These are phyloP conservation scores for Microcaecilia unicolor DNA, from an alignment of 2,797 vertebrate species.

Conservation along the genomic window DNA sequence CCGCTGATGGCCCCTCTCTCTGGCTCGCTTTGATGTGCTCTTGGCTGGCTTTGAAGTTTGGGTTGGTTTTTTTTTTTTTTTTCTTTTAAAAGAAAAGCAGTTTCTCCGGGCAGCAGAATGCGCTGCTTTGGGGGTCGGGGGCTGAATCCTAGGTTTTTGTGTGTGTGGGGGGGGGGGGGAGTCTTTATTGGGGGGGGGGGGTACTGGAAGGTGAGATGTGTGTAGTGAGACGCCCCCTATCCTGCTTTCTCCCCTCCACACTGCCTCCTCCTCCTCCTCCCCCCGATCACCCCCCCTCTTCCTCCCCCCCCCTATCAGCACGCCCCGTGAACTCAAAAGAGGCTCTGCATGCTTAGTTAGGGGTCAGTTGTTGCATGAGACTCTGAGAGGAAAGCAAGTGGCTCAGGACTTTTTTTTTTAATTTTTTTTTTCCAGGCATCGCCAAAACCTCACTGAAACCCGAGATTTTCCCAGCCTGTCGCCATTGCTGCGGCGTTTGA, in stretches of 20 bases:
- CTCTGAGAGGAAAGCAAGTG: constrained; percentile 32
- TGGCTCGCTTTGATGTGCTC: constrained; percentile 70
- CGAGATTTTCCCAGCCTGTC: constrained; percentile 35
- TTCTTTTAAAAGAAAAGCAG: constrained; percentile 33
- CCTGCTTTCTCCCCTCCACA: neutral
- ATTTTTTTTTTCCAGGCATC: neutral
- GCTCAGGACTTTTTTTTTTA: constrained; percentile 16
- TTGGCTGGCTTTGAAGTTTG: constrained; percentile 46
- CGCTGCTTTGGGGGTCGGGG: constrained; percentile 15
- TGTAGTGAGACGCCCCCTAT: neutral
- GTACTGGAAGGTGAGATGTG: constrained; percentile 21
- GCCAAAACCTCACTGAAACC: neutral
- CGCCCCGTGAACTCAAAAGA: constrained; percentile 52
- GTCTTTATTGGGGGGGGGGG: constrained; percentile 2
- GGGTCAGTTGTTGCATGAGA: constrained; percentile 63
- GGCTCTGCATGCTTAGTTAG: constrained; percentile 47
- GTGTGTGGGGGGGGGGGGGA: constrained; percentile 14
- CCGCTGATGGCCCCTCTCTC: constrained; percentile 46
- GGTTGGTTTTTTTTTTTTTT: no score
- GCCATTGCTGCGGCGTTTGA: constrained; percentile 43
- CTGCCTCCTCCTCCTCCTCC: neutral
- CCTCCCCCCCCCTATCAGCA: constrained; percentile 31
- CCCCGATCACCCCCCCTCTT: neutral
- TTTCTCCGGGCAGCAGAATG: no score
- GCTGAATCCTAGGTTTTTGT: neutral